These are phyloP conservation scores for Coturnix japonica DNA, from an alignment of 2,113 vertebrate species.

Conservation along the genomic window DNA sequence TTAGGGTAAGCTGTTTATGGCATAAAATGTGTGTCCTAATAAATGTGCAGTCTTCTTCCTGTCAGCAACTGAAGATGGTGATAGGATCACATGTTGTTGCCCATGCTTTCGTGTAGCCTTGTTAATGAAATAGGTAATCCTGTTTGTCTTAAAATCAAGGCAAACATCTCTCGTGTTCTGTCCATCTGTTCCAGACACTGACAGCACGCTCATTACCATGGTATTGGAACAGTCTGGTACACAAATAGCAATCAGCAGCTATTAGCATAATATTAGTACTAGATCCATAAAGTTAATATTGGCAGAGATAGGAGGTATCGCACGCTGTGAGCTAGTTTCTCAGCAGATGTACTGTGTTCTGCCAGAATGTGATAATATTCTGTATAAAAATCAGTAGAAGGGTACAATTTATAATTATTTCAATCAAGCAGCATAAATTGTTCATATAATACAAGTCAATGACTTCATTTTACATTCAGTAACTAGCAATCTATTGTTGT, in stretches of 20 bases:
- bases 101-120: slow-evolving; percentile 66
- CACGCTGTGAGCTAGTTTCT: neutral
- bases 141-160: slow-evolving; percentile 52
- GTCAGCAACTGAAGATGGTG: slow-evolving; percentile 59
- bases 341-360: neutral
- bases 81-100: slow-evolving; percentile 61
- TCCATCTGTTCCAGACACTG: slow-evolving; percentile 55
- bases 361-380: neutral
- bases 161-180: slow-evolving; percentile 34
- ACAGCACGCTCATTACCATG: slow-evolving; percentile 54
- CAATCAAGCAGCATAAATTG: neutral
- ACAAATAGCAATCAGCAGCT: slow-evolving; percentile 46
- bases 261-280: slow-evolving; percentile 48
- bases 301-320: slow-evolving; percentile 13
- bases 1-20: neutral
- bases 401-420: neutral
- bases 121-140: slow-evolving; percentile 72
- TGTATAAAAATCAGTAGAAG: neutral
- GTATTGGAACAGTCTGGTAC: slow-evolving; percentile 44
- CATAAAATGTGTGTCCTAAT: neutral
- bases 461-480: neutral
- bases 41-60: neutral
- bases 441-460: neutral
- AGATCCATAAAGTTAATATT: slow-evolving; percentile 50
- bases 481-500: neutral